Conservation (phyloP, 2,113 vertebrate genomes). For the Desmodus rotundus region DNA sequence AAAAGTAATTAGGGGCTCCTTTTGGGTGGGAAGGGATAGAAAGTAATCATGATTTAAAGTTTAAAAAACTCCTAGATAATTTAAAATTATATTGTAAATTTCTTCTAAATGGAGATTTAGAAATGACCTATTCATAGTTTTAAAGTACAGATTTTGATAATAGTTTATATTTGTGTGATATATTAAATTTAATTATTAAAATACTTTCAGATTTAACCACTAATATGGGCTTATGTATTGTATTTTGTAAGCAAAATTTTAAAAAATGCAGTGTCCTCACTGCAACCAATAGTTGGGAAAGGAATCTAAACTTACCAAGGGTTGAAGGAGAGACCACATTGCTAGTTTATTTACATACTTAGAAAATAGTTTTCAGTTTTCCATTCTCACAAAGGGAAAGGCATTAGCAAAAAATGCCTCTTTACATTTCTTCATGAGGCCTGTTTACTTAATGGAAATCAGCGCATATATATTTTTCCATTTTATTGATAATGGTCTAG, state of each 20-base stretch:
- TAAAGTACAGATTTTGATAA: background rate
- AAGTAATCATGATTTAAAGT: background rate
- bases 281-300: background rate
- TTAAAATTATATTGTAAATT: background rate
- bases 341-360: background rate
- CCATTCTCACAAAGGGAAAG: conserved; percentile 5
- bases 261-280: background rate
- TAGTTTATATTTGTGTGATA: background rate
- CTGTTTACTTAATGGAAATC: conserved; percentile 61
- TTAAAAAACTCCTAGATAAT: background rate
- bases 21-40: background rate
- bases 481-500: conserved; percentile 46
- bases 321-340: background rate
- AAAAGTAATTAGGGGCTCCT: background rate
- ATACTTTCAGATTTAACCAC: background rate
- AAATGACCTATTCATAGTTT: background rate
- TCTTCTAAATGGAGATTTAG: conserved; percentile 25
- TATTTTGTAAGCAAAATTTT: background rate
- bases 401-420: conserved; percentile 22
- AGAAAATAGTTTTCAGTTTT: conserved; percentile 39
- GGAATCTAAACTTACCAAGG: background rate
- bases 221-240: background rate
- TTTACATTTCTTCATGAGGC: conserved; percentile 30
- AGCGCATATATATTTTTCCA: conserved; percentile 19
- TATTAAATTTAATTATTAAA: background rate